phyloP scores from a whole-genome alignment of 1,140 invertebrate genomes.

The Brachionus angularis region DNA sequence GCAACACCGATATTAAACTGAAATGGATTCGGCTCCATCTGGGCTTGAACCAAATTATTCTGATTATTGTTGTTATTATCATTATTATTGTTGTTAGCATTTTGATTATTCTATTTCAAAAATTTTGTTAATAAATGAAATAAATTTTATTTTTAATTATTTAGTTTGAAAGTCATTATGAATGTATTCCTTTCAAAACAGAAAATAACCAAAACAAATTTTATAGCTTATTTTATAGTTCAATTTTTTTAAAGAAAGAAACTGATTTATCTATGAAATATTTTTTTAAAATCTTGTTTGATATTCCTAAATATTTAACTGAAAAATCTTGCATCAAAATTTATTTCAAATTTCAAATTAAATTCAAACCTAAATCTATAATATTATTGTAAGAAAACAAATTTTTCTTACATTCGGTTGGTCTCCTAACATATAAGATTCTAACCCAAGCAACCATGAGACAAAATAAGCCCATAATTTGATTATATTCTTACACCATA shows the following conservation, averaged over 20 bases:
- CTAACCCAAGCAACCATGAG: conserved; percentile 76
- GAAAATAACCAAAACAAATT: too few relatives aligned
- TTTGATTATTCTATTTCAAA: conserved; percentile 50
- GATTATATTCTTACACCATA: conserved; percentile 77
- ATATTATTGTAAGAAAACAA: not conserved
- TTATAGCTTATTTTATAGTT: too few relatives aligned
- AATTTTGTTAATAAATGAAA: not conserved
- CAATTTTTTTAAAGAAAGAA: too few relatives aligned
- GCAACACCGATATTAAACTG: conserved; percentile 57
- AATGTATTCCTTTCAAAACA: too few relatives aligned
- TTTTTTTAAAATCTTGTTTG: conserved; percentile 44
- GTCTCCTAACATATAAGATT: conserved; percentile 77
- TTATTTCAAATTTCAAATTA: too few relatives aligned
- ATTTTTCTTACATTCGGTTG: conserved; percentile 45
- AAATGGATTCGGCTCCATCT: conserved; percentile 44
- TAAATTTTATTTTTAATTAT: not conserved
- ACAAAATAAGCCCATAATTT: conserved; percentile 76
- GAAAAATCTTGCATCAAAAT: too few relatives aligned
- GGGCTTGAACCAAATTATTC: not conserved
- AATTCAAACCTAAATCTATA: conserved; percentile 42
- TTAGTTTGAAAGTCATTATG: too few relatives aligned
- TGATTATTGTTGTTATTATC: not conserved
- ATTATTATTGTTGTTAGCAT: conserved; percentile 47
- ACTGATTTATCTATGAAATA: too few relatives aligned
- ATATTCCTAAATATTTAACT: too few relatives aligned